Evolutionary conservation across 2,797 vertebrate genomes (phyloP).

Genomic region (Chrysocyon brachyurus): DNA sequence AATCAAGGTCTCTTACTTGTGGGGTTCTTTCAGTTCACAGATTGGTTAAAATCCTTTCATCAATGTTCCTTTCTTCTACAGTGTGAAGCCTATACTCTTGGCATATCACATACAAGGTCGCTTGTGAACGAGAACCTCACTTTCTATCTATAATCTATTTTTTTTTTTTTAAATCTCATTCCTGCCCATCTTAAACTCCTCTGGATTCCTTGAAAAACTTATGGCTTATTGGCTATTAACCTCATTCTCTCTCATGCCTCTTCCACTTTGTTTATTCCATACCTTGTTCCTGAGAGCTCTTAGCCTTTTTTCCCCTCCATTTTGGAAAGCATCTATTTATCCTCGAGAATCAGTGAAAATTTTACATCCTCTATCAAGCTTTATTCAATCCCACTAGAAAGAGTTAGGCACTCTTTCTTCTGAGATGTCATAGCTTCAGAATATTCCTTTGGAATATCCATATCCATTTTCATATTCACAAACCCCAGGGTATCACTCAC

Average conservation of each 20-base stretch:
- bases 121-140: neutral
- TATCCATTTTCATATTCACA: neutral
- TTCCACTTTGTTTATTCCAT: neutral
- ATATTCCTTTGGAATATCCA: neutral
- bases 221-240: neutral
- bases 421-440: neutral
- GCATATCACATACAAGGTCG: neutral
- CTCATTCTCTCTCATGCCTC: neutral
- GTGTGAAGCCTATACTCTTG: neutral
- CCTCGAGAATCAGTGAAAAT: neutral
- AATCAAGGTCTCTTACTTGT: neutral
- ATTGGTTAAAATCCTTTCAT: conserved; percentile 6
- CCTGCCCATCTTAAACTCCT: neutral
- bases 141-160: neutral
- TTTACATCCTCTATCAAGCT: neutral
- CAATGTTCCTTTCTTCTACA: neutral
- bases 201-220: neutral
- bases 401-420: neutral
- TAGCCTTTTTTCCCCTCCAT: neutral
- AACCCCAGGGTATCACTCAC: neutral
- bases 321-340: neutral
- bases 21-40: neutral
- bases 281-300: neutral
- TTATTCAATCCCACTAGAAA: neutral
- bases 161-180: neutral